Evolutionary conservation across 2,888 invertebrate genomes (phyloP), one percentile per base, ranked within the genome.

Genomic region (Aphidoletes aphidimyza): DNA sequence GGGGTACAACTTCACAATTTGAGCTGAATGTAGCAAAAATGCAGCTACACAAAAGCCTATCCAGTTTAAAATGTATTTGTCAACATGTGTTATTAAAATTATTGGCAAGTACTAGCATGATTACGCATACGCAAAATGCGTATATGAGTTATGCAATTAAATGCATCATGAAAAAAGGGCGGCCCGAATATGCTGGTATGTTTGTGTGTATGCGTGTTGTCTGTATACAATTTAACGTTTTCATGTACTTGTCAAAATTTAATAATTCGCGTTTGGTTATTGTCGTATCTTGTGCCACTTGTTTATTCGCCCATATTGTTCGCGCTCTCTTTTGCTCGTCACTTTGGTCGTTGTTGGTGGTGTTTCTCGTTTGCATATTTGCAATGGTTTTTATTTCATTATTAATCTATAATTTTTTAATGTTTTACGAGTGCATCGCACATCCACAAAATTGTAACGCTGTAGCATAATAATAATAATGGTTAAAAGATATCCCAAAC

Each of bases 221-320:
- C 5, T 26, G 54, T 26, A 54, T 54, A 2, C 22, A 54, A 54
- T 54, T 54, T 54, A 54, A 8, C 54, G 11, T n/a, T 54, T 54
- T 54, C 47, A 47, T 54, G 54, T 54, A 54, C 54, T 54, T 54
- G 54, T 54, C 54, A 54, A 54, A 54, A 54, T 54, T 54, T 54
- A 54, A 54, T 54, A 54, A 54, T 54, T 54, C 26, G 26, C 54
- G 1, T 26, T 5, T 59, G 6, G 36, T 22, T 78, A 22, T 47
- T 47, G 19, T 47, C 11, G 17, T 47, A 47, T 47, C 47, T 47
- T 47, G 2, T 47, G 11, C 11, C 3, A n/a, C n/a, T n/a, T n/a
- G n/a, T n/a, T n/a, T n/a, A n/a, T n/a, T n/a, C n/a, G n/a, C n/a
- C n/a, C n/a, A n/a, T n/a, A n/a, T 42, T 42, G 6, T 42, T 42